Conservation (phyloP, 2,113 vertebrate genomes). For the Thunnus maccoyii region DNA sequence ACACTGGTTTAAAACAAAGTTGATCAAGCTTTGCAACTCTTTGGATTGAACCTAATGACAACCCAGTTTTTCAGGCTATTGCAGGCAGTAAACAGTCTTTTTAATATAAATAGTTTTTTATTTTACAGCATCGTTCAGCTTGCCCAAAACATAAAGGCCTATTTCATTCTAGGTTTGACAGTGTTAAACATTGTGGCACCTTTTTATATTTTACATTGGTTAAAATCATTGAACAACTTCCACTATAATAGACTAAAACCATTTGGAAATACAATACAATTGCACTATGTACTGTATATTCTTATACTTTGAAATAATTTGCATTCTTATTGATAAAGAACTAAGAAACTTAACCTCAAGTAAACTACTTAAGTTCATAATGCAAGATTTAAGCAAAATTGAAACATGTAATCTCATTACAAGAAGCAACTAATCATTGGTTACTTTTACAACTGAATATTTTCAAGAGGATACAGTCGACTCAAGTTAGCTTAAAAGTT, state of each 20-base stretch:
- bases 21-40: background rate
- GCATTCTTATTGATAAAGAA: slow-evolving; percentile 87
- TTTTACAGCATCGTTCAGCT: slow-evolving; percentile 85
- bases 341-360: slow-evolving; percentile 85
- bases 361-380: slow-evolving; percentile 84
- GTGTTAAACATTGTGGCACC: slow-evolving; percentile 79
- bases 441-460: slow-evolving; percentile 82
- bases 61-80: slow-evolving; percentile 2
- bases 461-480: slow-evolving; percentile 78
- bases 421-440: slow-evolving; percentile 86
- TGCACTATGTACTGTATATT: slow-evolving; percentile 81
- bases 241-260: slow-evolving; percentile 82
- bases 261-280: slow-evolving; percentile 84
- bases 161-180: slow-evolving; percentile 74
- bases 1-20: background rate
- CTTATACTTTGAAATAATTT: slow-evolving; percentile 82
- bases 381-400: slow-evolving; percentile 82
- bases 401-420: slow-evolving; percentile 83
- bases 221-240: slow-evolving; percentile 80
- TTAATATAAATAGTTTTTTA: slow-evolving; percentile 86
- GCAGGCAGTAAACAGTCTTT: slow-evolving; percentile 67
- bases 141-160: slow-evolving; percentile 80
- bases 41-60: background rate
- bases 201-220: slow-evolving; percentile 68
- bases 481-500: slow-evolving; percentile 80